A percentile compares a stretch with the other conserved stretches of the same genome.
These are phyloP conservation scores for Notothenia coriiceps DNA, from an alignment of 2,113 vertebrate genomes.

Conservation along the genomic window DNA sequence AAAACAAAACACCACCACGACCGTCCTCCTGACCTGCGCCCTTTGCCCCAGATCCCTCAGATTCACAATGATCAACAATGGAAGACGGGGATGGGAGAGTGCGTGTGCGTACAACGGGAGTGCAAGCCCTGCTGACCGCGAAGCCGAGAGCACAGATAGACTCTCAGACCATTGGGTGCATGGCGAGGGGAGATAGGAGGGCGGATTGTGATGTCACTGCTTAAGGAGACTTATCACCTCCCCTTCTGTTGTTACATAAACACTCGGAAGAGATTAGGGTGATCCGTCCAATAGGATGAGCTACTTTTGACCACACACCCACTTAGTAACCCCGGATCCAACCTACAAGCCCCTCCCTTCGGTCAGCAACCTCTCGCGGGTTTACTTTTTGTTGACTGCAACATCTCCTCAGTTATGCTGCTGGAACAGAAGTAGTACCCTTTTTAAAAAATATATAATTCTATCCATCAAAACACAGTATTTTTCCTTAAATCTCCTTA, in stretches of 20 bases:
- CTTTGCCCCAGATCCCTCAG: conserved; percentile 49
- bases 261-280: conserved; percentile 69
- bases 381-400: conserved; percentile 2
- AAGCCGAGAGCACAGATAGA: conserved; percentile 48
- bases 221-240: conserved; percentile 54
- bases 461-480: no score
- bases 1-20: conserved; percentile 43
- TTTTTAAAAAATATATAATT: no score
- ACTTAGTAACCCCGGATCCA: background rate
- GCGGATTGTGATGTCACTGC: conserved; percentile 69
- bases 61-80: conserved; percentile 59
- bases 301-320: conserved; percentile 73
- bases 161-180: conserved; percentile 54
- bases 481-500: background rate
- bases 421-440: background rate
- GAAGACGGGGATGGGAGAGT: conserved; percentile 45
- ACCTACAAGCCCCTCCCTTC: conserved; percentile 38
- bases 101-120: conserved; percentile 20
- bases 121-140: conserved; percentile 29
- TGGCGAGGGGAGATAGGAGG: conserved; percentile 20
- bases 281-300: conserved; percentile 74
- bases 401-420: background rate
- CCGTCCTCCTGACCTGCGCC: conserved; percentile 56
- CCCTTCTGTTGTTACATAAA: conserved; percentile 79
- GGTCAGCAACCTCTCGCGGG: background rate